phyloP scores from a whole-genome alignment of 2,888 invertebrate genomes.

The Orgyia antiqua region DNA sequence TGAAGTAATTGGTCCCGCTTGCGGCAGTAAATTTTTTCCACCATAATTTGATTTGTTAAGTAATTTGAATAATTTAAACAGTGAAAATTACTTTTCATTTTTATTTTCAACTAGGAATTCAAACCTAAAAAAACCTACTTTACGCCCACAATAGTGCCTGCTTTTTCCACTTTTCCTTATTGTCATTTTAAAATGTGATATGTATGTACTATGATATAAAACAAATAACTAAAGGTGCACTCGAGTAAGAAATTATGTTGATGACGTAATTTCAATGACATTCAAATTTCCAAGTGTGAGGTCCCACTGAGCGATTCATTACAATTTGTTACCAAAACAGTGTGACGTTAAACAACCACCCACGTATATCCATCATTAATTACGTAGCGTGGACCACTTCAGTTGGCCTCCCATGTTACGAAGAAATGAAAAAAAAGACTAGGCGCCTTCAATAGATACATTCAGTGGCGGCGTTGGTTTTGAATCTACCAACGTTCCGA shows the following conservation, averaged over 20 bases:
- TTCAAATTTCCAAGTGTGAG: conserved; percentile 68
- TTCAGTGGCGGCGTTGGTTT: conserved; percentile 41
- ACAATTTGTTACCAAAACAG: conserved; percentile 72
- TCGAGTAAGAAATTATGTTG: conserved; percentile 17
- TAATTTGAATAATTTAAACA: no score
- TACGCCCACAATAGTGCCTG: no score
- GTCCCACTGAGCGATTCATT: conserved; percentile 61
- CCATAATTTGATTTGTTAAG: no score
- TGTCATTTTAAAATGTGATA: no score
- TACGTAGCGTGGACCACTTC: conserved; percentile 59
- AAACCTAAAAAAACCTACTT: no score
- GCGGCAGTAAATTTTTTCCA: no score
- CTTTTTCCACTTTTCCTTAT: no score
- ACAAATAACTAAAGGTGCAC: no score
- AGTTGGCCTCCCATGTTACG: conserved; percentile 60
- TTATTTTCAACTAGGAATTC: no score
- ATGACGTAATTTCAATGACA: conserved; percentile 57
- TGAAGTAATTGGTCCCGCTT: no score
- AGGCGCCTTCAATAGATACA: conserved; percentile 40
- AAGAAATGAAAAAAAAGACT: conserved; percentile 38
- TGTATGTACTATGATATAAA: no score
- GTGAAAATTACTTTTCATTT: no score
- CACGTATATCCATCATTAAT: conserved; percentile 66
- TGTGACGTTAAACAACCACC: conserved; percentile 61
- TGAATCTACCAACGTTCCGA: conserved; percentile 54